Evolutionary conservation across 1,140 invertebrate species (phyloP).

Genomic region (fruit fly (Drosophila melanogaster)): DNA sequence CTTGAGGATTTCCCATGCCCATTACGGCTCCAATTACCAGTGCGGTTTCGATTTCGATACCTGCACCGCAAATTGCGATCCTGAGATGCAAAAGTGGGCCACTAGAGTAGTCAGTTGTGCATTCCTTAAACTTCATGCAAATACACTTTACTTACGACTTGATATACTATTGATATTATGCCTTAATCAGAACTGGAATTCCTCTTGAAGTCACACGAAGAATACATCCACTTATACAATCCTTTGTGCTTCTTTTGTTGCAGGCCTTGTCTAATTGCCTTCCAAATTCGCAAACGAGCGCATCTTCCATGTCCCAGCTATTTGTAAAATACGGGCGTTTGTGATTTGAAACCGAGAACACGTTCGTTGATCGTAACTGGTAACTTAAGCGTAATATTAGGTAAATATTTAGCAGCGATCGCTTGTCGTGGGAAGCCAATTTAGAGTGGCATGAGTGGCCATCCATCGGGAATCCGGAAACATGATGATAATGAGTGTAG

Average conservation of each 20-base stretch:
- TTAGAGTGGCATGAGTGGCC: slow-evolving; percentile 83
- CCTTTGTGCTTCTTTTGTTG: slow-evolving; percentile 21
- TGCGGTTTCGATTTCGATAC: slow-evolving; percentile 10
- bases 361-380: slow-evolving; percentile 56
- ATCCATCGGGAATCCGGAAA: slow-evolving; percentile 80
- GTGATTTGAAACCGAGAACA: slow-evolving; percentile 71
- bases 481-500: slow-evolving; percentile 85
- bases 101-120: neutral
- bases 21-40: slow-evolving; percentile 16
- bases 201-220: too few species aligned
- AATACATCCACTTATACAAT: too few species aligned
- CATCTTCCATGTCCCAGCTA: slow-evolving; percentile 83
- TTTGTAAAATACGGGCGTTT: slow-evolving; percentile 83
- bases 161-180: too few species aligned
- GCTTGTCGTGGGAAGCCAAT: slow-evolving; percentile 46
- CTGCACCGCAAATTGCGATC: slow-evolving; percentile 4
- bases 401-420: slow-evolving; percentile 56
- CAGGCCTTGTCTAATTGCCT: slow-evolving; percentile 84
- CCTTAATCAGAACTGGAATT: too few species aligned
- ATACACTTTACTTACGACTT: too few species aligned
- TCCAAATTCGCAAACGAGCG: slow-evolving; percentile 75
- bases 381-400: slow-evolving; percentile 53
- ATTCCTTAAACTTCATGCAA: too few species aligned
- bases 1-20: slow-evolving; percentile 14
- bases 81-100: neutral